Evolutionary conservation across 2,797 vertebrate species (phyloP).

Genomic region (Cynodonichthys magdalenae): DNA sequence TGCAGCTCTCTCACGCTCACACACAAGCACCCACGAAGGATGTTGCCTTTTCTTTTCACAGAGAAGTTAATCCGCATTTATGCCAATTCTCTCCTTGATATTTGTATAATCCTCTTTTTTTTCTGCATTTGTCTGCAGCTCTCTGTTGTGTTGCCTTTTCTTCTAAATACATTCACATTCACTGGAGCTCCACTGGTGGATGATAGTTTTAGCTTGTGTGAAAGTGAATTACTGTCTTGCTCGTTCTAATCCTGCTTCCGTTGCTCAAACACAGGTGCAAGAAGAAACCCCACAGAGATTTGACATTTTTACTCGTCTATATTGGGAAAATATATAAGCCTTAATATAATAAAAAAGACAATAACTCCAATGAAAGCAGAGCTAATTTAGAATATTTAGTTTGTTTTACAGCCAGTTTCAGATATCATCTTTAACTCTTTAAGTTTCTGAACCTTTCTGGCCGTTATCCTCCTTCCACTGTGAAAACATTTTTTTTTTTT

Average conservation of each 20-base stretch:
- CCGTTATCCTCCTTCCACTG: too few relatives aligned
- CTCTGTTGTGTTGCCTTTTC: constrained; percentile 17
- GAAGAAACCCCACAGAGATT: neutral
- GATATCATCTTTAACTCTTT: too few relatives aligned
- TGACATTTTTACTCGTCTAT: neutral
- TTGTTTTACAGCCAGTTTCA: too few relatives aligned
- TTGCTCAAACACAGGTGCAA: constrained; percentile 5
- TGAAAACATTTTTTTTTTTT: too few relatives aligned
- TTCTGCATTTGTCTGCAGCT: constrained; percentile 12
- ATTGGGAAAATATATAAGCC: too few relatives aligned
- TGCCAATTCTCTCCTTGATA: constrained; percentile 44
- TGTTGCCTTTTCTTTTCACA: constrained; percentile 26
- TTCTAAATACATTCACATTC: constrained; percentile 11
- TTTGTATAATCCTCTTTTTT: constrained; percentile 53
- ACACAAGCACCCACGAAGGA: constrained; percentile 1
- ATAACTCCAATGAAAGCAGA: neutral
- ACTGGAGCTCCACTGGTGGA: constrained; percentile 1
- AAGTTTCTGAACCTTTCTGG: too few relatives aligned
- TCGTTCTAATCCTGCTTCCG: constrained; percentile 6
- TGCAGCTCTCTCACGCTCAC: constrained; percentile 10
- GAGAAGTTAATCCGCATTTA: constrained; percentile 52
- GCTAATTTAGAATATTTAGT: neutral
- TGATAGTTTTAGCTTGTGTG: neutral
- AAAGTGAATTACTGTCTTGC: neutral
- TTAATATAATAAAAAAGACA: too few relatives aligned